These are phyloP conservation scores for Parnassius smintheus DNA, from an alignment of 2,888 invertebrate species.

Conservation along the genomic window DNA sequence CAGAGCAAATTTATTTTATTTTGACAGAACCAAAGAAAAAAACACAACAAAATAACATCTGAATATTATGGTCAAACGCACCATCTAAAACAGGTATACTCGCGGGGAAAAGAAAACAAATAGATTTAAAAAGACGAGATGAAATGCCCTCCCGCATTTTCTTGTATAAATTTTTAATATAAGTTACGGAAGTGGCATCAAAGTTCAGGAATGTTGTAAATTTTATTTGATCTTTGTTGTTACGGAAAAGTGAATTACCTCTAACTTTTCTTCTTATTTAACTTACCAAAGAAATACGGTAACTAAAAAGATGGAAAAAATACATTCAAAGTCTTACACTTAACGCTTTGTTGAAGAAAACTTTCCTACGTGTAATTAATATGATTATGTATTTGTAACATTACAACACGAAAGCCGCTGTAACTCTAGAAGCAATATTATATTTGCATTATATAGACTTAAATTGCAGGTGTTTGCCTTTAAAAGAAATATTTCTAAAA, in stretches of 20 bases:
- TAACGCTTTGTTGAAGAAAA: constrained; percentile 1
- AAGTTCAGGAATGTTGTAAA: constrained; percentile 48
- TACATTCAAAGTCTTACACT: constrained; percentile 12
- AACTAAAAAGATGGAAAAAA: constrained; percentile 32
- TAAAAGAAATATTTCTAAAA: too few species aligned
- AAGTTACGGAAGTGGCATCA: constrained; percentile 46
- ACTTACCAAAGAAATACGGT: constrained; percentile 35
- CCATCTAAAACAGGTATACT: background rate
- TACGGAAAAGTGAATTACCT: constrained; percentile 44
- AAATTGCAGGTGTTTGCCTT: too few species aligned
- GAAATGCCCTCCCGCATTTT: constrained; percentile 41
- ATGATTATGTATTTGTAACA: too few species aligned
- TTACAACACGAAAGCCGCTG: too few species aligned
- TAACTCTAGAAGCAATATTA: too few species aligned
- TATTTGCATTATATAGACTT: too few species aligned
- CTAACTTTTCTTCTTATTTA: constrained; percentile 41
- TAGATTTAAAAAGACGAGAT: constrained; percentile 40
- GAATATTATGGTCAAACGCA: constrained; percentile 3
- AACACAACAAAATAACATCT: background rate
- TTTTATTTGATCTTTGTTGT: constrained; percentile 48
- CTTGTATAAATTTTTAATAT: constrained; percentile 52
- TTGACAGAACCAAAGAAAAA: too few species aligned
- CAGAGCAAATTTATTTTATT: background rate
- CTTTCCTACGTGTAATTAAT: constrained; percentile 10
- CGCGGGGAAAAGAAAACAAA: constrained; percentile 8